Base-by-base conservation (phyloP, 2,888 invertebrate genomes). In the Netelia inedita region DNA sequence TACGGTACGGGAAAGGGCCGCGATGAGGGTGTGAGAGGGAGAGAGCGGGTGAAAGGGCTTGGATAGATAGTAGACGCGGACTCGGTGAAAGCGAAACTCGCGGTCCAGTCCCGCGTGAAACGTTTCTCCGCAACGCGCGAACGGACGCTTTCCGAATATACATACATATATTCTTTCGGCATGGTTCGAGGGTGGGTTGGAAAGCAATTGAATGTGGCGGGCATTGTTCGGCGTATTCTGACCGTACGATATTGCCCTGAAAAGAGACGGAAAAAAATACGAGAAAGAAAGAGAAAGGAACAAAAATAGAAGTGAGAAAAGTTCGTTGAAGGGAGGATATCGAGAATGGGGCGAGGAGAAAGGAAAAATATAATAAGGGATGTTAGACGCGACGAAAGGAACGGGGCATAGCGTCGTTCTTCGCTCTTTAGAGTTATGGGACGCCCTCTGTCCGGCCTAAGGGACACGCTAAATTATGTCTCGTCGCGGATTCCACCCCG, bases 141-240 rank as follows among this genome's bases (percentile, higher is more conserved):
- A 65, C 43, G 41, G 65, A 61, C 76, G 76, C 66, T 50, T 80
- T 71, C 41, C 35, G 14, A n/a, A 19, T 6, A 23, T 55, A 76
- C 41, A 65, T 61, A 63, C 43, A 43, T 73, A 76, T 55, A 69
- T 11, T 53, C 23, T 41, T 19, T 53, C 41, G 57, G 46, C 2
- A 43, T 41, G 76, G 50, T 28, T 63, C 16, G 21, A 57, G 14
- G 65, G 79, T 57, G 46, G 8, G 53, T 65, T 87, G 83, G 88
- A 87, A 86, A 86, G 89, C 90, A 91, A 92, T 93, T 91, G 91
- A 92, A 92, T 91, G 90, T 90, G 89, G 28, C 85, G 83, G 90
- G 71, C 90, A 92, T 93, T 92, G 92, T 93, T 90, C 90, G 88
- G 89, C 89, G 90, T 89, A 91, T 90, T 89, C 89, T 91, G 92